phyloP scores from a whole-genome alignment of 2,113 vertebrate species.

The Corythaixoides concolor region DNA sequence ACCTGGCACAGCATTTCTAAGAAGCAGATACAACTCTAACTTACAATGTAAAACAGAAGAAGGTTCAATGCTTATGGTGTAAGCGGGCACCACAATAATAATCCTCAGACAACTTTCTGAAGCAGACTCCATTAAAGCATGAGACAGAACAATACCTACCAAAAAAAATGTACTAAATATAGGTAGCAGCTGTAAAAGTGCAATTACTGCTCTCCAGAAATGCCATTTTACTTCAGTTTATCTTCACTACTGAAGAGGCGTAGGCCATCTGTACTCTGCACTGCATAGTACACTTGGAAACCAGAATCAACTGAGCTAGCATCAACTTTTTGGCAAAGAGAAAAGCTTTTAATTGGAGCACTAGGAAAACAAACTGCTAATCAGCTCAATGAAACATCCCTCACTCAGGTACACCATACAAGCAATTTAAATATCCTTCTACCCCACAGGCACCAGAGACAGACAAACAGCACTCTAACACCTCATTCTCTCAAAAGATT shows the following conservation, averaged over 20 bases:
- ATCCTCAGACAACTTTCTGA: constrained; percentile 36
- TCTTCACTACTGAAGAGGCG: constrained; percentile 67
- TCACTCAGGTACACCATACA: constrained; percentile 10
- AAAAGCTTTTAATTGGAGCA: constrained; percentile 48
- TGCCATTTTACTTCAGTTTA: constrained; percentile 72
- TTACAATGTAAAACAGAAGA: not conserved
- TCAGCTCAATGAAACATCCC: constrained; percentile 35
- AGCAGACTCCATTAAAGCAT: constrained; percentile 51
- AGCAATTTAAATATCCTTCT: not conserved
- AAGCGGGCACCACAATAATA: constrained; percentile 34
- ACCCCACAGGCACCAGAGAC: not conserved
- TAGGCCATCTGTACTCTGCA: constrained; percentile 50
- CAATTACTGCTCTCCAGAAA: constrained; percentile 73
- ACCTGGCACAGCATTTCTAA: constrained; percentile 37
- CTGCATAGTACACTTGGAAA: constrained; percentile 47
- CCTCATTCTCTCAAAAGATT: fast-evolving
- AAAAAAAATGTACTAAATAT: constrained; percentile 67
- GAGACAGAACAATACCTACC: constrained; percentile 64
- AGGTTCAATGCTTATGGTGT: not conserved
- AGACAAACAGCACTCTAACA: not conserved
- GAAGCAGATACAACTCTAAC: not conserved
- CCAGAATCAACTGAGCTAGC: constrained; percentile 39
- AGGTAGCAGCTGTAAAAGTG: constrained; percentile 65
- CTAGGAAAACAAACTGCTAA: constrained; percentile 50
- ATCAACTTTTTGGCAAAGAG: constrained; percentile 51